phyloP scores from a whole-genome alignment of 2,113 vertebrate species.

The Nesoenas mayeri region DNA sequence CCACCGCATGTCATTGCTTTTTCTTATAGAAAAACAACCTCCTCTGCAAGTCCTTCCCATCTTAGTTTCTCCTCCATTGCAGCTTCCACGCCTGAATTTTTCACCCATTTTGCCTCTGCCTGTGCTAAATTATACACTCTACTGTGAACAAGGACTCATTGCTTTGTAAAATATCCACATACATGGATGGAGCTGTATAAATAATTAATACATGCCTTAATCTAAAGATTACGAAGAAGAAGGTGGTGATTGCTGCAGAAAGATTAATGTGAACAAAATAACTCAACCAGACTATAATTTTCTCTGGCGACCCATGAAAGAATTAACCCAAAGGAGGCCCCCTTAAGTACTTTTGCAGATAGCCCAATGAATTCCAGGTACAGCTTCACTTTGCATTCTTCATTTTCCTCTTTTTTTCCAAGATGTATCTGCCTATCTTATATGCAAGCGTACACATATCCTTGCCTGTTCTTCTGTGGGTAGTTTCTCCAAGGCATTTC shows the following conservation, averaged over 20 bases:
- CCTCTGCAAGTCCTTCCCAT: not conserved
- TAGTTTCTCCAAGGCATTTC: not conserved
- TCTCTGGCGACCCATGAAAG: conserved; percentile 22
- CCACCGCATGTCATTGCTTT: not conserved
- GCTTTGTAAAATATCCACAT: not conserved
- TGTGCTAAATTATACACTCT: not conserved
- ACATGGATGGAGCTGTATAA: conserved; percentile 13
- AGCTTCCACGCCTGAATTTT: not conserved
- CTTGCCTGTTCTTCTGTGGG: not conserved
- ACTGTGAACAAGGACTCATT: not conserved
- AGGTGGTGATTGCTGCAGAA: conserved; percentile 31
- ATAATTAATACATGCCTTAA: conserved; percentile 55
- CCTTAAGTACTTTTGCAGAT: conserved; percentile 51
- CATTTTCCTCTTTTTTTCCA: not conserved
- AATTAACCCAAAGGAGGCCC: conserved; percentile 35
- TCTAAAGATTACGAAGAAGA: conserved; percentile 54
- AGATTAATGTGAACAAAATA: conserved; percentile 37
- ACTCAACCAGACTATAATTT: conserved; percentile 37
- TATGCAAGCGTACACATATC: not conserved
- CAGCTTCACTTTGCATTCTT: not conserved
- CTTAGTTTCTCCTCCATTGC: not conserved
- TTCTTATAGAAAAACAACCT: not conserved
- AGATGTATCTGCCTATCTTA: not conserved
- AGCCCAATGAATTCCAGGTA: conserved; percentile 36
- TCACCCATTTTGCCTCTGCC: not conserved